Evolutionary conservation across 2,888 invertebrate species (phyloP), one percentile per base, ranked within the genome.

Genomic region (Spisula subtruncata): DNA sequence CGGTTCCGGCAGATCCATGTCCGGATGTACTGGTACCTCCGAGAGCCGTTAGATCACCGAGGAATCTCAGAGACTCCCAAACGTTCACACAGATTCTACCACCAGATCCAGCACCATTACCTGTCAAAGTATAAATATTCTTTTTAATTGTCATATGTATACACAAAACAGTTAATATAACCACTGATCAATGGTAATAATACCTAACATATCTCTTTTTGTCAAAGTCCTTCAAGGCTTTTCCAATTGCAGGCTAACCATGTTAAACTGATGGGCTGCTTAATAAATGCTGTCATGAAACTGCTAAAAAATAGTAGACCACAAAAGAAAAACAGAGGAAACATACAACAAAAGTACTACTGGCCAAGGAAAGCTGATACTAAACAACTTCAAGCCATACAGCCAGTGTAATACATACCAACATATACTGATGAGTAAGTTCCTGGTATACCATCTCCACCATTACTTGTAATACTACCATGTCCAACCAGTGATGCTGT

Each of bases 21-120:
- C 54, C 25, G 0, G 83, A 79, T 35, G 82, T 75, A 83, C 83
- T 83, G 20, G 51, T 83, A 41, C 95, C 95, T 20, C 95, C 95
- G 12, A 92, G 83, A 8, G 95, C 93, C 18, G 89, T 91, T 0
- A 94, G 35, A 0, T 48, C 66, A 16, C 95, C 95, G 1, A 92
- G 87, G 91, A 94, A 95, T 12, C 86, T 71, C 54, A 92, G 91
- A 18, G 83, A 66, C 25, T 95, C 94, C 29, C 80, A 56, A 8
- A 95, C 89, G 82, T 93, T 87, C 18, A 95, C 79, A 46, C 94
- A 89, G 5, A 95, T 92, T 75, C 94, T 91, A 0, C 95, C 95
- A 12, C 94, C 95, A 80, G 93, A 93, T 20, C 94, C 95, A 25
- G 90, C 94, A 60, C 94, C 94, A 90, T 93, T 94, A 60, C 88